phyloP scores from a whole-genome alignment of 2,888 invertebrate genomes.

The Lycocerus yunnanus region DNA sequence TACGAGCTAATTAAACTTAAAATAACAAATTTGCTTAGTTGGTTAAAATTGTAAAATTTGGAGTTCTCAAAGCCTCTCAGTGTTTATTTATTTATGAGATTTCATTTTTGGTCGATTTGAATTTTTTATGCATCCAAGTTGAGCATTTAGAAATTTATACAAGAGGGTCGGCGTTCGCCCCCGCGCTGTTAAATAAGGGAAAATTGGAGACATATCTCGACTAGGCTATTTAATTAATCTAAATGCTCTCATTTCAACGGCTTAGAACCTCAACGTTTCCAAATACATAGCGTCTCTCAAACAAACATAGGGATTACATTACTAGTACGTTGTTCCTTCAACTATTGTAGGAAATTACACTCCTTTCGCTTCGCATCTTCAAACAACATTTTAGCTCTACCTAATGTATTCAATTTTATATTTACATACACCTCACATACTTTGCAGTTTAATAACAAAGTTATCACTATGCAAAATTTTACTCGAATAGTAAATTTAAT shows the following conservation, averaged over 20 bases:
- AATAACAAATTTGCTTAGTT: background rate
- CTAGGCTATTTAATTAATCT: conserved; percentile 16
- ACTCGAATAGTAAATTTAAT: background rate
- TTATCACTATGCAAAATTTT: background rate
- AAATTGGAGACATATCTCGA: conserved; percentile 11
- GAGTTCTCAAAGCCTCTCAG: background rate
- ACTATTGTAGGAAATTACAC: conserved; percentile 5
- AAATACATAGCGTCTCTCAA: conserved; percentile 15
- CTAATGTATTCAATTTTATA: conserved; percentile 16
- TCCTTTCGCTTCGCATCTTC: conserved; percentile 8
- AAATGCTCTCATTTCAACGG: conserved; percentile 14
- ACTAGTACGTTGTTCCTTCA: conserved; percentile 3
- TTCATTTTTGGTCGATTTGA: background rate
- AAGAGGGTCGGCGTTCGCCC: background rate
- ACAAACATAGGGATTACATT: conserved; percentile 22
- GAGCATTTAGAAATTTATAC: background rate
- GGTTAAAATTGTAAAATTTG: background rate
- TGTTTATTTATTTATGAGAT: background rate
- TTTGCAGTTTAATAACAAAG: background rate
- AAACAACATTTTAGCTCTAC: conserved; percentile 1
- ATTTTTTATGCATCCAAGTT: background rate
- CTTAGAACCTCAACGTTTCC: conserved; percentile 23
- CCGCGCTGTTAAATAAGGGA: conserved; percentile 1
- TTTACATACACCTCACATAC: conserved; percentile 4
- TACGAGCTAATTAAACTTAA: background rate